These are phyloP conservation scores for Ifrita kowaldi DNA, from an alignment of 2,113 vertebrate genomes.

Conservation along the genomic window DNA sequence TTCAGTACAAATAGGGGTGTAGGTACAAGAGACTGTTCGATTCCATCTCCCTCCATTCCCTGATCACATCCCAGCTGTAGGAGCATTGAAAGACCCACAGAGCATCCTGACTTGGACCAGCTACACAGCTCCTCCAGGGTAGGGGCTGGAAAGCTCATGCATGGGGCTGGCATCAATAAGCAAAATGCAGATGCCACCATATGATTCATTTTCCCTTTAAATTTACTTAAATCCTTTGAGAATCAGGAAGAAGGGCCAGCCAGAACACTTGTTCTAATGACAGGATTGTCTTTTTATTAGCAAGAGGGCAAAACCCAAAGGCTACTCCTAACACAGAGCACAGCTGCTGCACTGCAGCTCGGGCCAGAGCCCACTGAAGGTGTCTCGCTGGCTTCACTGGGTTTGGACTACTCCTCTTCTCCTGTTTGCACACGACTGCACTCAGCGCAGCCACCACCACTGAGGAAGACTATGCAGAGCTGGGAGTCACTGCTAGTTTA, in stretches of 20 bases:
- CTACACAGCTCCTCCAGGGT: background rate
- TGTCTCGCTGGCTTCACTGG: background rate
- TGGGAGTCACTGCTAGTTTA: background rate
- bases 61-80: background rate
- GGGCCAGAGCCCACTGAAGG: background rate
- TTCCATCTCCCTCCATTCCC: background rate
- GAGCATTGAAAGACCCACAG: background rate
- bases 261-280: background rate
- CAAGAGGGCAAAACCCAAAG: background rate
- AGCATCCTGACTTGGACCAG: background rate
- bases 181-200: background rate
- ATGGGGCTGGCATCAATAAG: background rate
- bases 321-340: background rate
- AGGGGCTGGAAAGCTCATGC: background rate
- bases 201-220: background rate
- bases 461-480: background rate
- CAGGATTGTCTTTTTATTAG: background rate
- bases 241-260: background rate
- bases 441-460: background rate
- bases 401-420: background rate
- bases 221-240: background rate
- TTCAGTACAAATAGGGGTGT: background rate
- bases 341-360: background rate
- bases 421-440: background rate
- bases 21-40: background rate